These are phyloP conservation scores for Philypnodon macrostomus DNA, from an alignment of 2,797 vertebrate genomes.

Conservation along the genomic window DNA sequence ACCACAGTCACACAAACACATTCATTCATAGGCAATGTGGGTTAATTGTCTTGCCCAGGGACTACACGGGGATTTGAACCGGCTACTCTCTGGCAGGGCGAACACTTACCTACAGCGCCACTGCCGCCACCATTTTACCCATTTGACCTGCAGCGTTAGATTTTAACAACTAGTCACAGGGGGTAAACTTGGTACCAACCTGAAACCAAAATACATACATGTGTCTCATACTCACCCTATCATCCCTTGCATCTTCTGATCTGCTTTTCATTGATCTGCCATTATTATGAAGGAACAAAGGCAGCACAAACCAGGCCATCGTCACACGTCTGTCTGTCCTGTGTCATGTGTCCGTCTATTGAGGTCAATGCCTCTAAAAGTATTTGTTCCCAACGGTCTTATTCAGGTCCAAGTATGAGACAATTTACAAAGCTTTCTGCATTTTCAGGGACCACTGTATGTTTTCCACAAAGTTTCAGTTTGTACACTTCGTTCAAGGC, in stretches of 20 bases:
- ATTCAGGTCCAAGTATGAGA: slow-evolving; percentile 66
- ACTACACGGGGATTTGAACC: no score
- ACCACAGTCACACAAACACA: no score
- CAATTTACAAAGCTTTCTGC: slow-evolving; percentile 47
- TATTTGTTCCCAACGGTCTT: slow-evolving; percentile 38
- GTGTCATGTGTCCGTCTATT: slow-evolving; percentile 41
- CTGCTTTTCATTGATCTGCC: slow-evolving; percentile 9
- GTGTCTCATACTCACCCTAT: slow-evolving; percentile 22
- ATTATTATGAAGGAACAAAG: slow-evolving; percentile 24
- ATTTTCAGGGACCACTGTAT: slow-evolving; percentile 68
- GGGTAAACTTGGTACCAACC: slow-evolving; percentile 50
- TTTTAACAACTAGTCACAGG: slow-evolving; percentile 34
- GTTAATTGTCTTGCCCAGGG: no score
- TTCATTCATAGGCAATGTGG: no score
- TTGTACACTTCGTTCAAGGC: slow-evolving; percentile 66
- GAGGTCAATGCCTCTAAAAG: slow-evolving; percentile 56
- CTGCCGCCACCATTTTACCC: no score
- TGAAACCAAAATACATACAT: slow-evolving; percentile 52
- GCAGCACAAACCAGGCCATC: slow-evolving; percentile 41
- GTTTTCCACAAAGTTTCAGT: slow-evolving; percentile 55
- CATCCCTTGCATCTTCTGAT: slow-evolving; percentile 8
- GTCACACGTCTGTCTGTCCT: slow-evolving; percentile 22
- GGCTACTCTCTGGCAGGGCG: no score
- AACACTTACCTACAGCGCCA: no score
- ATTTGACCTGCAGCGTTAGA: slow-evolving; percentile 50